These are phyloP conservation scores for Capitulum mitella DNA, from an alignment of 2,888 invertebrate species.

Conservation along the genomic window DNA sequence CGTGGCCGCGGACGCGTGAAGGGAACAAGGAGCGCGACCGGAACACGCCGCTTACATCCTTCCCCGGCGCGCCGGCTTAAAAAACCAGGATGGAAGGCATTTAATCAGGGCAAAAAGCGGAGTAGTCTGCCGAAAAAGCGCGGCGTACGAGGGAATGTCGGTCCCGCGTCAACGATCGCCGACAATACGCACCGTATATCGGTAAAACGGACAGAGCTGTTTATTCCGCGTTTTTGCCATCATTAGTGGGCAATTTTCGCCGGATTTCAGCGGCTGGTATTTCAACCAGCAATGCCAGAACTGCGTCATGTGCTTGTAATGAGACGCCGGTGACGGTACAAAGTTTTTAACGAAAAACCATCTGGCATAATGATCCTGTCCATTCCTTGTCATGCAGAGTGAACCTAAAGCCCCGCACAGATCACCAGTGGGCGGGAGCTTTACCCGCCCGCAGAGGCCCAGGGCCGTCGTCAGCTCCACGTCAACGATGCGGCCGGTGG, in stretches of 20 bases:
- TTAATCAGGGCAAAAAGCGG: conserved; percentile 13
- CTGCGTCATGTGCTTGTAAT: too few species aligned
- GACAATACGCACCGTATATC: neutral
- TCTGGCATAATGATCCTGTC: too few species aligned
- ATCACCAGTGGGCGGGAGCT: too few species aligned
- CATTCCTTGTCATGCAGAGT: too few species aligned
- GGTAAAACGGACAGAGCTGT: neutral
- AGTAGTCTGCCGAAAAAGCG: neutral
- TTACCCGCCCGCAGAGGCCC: too few species aligned
- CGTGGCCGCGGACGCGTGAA: conserved; percentile 7
- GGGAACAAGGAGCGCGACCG: conserved; percentile 2
- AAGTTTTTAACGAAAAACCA: too few species aligned
- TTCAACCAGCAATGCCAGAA: too few species aligned
- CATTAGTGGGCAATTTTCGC: neutral
- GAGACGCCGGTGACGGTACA: too few species aligned
- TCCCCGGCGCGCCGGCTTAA: neutral
- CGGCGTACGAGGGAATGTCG: neutral
- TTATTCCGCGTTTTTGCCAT: neutral
- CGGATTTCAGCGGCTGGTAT: too few species aligned
- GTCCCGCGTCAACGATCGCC: neutral
- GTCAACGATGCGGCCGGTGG: too few species aligned
- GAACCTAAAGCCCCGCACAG: too few species aligned
- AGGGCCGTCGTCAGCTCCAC: too few species aligned
- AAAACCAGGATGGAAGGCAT: conserved; percentile 23
- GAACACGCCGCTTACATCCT: conserved; percentile 20